A percentile compares a stretch with the other conserved stretches of the same genome.
These are phyloP conservation scores for Pimephales promelas DNA, from an alignment of 2,113 vertebrate genomes.

Conservation along the genomic window DNA sequence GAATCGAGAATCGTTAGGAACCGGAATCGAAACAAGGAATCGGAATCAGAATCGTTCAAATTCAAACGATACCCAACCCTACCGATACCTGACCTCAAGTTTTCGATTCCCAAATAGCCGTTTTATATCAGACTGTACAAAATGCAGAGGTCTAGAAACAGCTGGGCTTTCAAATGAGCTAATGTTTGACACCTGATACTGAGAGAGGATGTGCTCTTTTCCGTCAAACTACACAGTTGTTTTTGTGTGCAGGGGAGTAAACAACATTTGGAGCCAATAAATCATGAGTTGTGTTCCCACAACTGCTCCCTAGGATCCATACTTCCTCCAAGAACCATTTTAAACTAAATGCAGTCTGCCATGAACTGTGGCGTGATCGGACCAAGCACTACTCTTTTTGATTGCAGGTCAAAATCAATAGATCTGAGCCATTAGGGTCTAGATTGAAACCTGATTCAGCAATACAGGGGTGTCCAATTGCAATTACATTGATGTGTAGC, in stretches of 20 bases:
- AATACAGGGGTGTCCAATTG: slow-evolving; percentile 11
- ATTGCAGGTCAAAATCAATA: slow-evolving; percentile 43
- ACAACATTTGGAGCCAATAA: slow-evolving; percentile 26
- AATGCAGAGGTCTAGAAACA: background rate
- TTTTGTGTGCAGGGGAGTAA: slow-evolving; percentile 20
- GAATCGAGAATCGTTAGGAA: too few species aligned
- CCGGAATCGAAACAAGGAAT: too few species aligned
- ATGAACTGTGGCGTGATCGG: background rate
- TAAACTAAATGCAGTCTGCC: background rate
- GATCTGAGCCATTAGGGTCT: background rate
- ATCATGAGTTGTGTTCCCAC: slow-evolving; percentile 13
- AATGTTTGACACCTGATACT: slow-evolving; percentile 32
- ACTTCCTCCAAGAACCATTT: slow-evolving; percentile 9
- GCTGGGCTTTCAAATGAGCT: background rate
- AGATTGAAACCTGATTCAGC: slow-evolving; percentile 42
- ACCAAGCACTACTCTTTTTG: background rate
- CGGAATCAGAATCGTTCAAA: too few species aligned
- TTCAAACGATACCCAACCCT: too few species aligned
- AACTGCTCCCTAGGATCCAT: background rate
- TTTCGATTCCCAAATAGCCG: background rate
- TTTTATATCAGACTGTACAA: background rate
- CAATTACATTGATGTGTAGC: background rate
- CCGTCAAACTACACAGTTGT: background rate
- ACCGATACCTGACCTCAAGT: too few species aligned
- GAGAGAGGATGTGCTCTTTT: background rate